A percentile compares a stretch with the other conserved stretches of the same genome.
Evolutionary conservation across 1,140 invertebrate species (phyloP).

Genomic region (Epicauta chinensis): DNA sequence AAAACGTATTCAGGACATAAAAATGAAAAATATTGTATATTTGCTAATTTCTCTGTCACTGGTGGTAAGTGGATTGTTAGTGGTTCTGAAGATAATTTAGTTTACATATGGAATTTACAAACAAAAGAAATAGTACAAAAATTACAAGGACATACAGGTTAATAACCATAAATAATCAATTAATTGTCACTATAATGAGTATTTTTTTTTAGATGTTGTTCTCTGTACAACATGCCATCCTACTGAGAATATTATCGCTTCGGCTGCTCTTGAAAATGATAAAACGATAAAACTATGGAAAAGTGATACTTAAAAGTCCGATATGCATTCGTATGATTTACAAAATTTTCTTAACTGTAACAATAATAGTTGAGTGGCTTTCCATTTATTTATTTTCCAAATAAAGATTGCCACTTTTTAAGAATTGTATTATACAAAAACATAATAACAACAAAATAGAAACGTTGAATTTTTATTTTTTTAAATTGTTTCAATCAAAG

Average conservation of each 20-base stretch:
- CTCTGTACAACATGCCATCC: constrained; percentile 98
- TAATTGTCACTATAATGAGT: too few species aligned
- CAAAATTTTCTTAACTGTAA: too few species aligned
- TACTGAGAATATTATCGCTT: constrained; percentile 98
- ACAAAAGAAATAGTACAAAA: constrained; percentile 99
- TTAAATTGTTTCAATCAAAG: too few species aligned
- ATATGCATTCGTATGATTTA: too few species aligned
- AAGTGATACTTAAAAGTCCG: constrained; percentile 69
- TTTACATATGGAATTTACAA: constrained; percentile 99
- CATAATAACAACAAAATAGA: too few species aligned
- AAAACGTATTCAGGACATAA: constrained; percentile 98
- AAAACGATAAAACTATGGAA: constrained; percentile 99
- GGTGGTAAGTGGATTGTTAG: constrained; percentile 99
- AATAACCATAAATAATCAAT: constrained; percentile 14
- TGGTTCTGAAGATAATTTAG: constrained; percentile 98
- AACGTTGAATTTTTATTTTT: too few species aligned
- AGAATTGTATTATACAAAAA: too few species aligned
- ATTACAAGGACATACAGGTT: constrained; percentile 90
- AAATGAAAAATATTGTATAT: constrained; percentile 99
- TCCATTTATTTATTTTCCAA: too few species aligned
- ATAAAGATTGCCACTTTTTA: too few species aligned
- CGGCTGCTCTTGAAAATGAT: constrained; percentile 96
- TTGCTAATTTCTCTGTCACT: constrained; percentile 99
- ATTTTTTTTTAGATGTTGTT: constrained; percentile 76
- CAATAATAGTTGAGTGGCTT: too few species aligned